These are phyloP conservation scores for Lycia hirtaria DNA, from an alignment of 2,888 invertebrate species.

Conservation along the genomic window DNA sequence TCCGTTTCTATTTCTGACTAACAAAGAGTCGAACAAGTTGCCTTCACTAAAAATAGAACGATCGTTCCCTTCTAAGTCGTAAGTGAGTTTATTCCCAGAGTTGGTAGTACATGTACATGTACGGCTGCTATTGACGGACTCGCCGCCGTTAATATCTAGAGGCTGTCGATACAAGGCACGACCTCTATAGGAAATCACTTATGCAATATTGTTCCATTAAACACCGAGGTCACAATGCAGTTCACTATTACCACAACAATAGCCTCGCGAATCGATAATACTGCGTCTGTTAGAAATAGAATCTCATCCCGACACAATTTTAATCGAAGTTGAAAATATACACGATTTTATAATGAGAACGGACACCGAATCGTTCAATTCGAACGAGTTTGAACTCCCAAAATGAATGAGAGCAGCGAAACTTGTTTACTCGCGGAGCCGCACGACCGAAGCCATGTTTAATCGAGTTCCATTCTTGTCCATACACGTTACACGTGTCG, in stretches of 20 bases:
- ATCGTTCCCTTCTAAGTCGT: conserved; percentile 69
- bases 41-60: conserved; percentile 64
- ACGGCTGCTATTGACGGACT: conserved; percentile 63
- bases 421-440: conserved; percentile 20
- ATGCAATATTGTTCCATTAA: conserved; percentile 1
- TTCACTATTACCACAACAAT: background rate
- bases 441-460: conserved; percentile 5
- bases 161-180: conserved; percentile 1
- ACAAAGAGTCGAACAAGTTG: conserved; percentile 73
- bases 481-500: conserved; percentile 11
- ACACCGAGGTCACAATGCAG: background rate
- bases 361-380: conserved; percentile 26
- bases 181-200: background rate
- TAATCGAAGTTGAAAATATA: background rate
- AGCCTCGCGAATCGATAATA: background rate
- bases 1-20: conserved; percentile 65
- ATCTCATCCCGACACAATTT: background rate
- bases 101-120: too few relatives aligned
- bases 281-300: background rate
- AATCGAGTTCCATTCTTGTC: conserved; percentile 17
- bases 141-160: conserved; percentile 54
- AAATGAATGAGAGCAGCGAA: conserved; percentile 17
- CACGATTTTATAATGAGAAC: conserved; percentile 16
- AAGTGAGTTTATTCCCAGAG: conserved; percentile 64
- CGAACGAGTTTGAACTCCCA: conserved; percentile 1